Evolutionary conservation across 2,797 vertebrate species (phyloP).

Genomic region (Enoplosus armatus): DNA sequence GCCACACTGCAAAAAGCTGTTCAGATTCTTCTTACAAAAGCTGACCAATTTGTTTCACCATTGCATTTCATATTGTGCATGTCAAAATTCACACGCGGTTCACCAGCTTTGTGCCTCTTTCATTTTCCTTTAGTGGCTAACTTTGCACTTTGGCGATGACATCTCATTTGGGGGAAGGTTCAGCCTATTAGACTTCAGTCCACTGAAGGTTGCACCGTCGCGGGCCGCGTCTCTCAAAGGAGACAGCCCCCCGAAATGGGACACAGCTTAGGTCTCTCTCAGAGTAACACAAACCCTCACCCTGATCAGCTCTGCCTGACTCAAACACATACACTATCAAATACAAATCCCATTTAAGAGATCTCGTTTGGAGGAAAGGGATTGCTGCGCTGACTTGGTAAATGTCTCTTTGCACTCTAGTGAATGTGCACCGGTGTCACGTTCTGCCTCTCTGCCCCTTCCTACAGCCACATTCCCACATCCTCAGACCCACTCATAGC

Average conservation of each 20-base stretch:
- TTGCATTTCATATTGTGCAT: neutral
- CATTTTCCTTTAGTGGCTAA: neutral
- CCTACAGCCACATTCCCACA: too few species aligned
- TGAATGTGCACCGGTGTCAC: too few species aligned
- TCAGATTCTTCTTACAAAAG: neutral
- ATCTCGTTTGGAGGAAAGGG: neutral
- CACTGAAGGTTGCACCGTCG: neutral
- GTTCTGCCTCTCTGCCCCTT: too few species aligned
- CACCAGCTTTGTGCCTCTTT: neutral
- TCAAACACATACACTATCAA: neutral
- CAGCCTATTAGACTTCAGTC: neutral
- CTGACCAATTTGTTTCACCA: neutral
- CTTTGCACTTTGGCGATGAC: neutral
- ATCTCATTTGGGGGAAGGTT: conserved; percentile 13
- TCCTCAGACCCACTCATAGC: too few species aligned
- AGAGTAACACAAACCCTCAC: conserved; percentile 15
- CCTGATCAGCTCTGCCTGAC: neutral
- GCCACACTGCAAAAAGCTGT: neutral
- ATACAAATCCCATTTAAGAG: neutral
- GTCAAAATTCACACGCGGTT: neutral
- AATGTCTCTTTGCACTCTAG: too few species aligned
- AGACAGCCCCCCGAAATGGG: neutral
- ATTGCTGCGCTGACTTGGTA: neutral
- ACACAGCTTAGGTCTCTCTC: neutral
- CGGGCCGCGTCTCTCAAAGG: conserved; percentile 9